phyloP scores from a whole-genome alignment of 2,113 vertebrate species.

The Chionomys nivalis region DNA sequence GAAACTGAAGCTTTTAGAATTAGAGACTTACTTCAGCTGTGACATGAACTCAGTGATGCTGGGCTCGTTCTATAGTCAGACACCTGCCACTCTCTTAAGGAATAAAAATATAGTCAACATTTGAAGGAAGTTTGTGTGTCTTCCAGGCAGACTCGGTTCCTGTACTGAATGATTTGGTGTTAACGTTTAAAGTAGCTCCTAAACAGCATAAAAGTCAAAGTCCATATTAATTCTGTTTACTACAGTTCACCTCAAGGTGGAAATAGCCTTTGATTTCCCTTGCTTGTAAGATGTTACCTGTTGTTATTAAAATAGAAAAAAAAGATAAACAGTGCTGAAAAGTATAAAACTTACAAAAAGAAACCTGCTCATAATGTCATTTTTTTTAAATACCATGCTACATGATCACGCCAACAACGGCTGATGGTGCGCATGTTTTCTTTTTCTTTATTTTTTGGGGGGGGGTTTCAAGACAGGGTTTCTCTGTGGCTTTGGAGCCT shows the following conservation, averaged over 20 bases:
- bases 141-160: neutral
- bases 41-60: neutral
- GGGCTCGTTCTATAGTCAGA: neutral
- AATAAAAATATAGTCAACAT: neutral
- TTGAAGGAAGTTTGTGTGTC: neutral
- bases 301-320: neutral
- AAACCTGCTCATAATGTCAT: neutral
- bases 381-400: neutral
- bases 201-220: neutral
- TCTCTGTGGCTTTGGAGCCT: too few relatives aligned
- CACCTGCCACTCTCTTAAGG: neutral
- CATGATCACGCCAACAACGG: neutral
- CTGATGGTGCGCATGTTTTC: fast-evolving
- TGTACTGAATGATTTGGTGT: neutral
- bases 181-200: neutral
- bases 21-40: neutral
- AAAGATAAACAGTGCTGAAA: neutral
- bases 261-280: slow-evolving; percentile 20
- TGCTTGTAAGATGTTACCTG: neutral
- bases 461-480: too few relatives aligned
- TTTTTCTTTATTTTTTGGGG: too few relatives aligned
- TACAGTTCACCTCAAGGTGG: slow-evolving; percentile 16
- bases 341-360: neutral
- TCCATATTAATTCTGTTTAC: neutral
- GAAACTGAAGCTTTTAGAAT: neutral